A percentile compares a stretch with the other conserved stretches of the same genome.
These are phyloP conservation scores for Eurosta solidaginis DNA, from an alignment of 1,140 invertebrate genomes.

Conservation along the genomic window DNA sequence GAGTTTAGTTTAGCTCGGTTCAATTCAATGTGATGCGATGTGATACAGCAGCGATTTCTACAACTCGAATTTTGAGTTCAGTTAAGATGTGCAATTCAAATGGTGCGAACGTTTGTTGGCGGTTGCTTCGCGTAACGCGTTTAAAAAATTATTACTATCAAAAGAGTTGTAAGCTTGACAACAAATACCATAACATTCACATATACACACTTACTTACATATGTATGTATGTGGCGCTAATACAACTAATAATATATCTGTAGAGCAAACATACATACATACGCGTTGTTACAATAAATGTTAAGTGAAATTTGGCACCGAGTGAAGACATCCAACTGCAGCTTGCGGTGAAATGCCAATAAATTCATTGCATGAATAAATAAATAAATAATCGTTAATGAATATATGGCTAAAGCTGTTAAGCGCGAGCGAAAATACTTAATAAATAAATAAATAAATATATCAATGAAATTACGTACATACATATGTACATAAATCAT, in stretches of 20 bases:
- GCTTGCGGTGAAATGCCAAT: neutral
- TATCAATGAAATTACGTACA: neutral
- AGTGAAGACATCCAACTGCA: no score
- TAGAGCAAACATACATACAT: neutral
- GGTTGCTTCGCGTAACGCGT: conserved; percentile 20
- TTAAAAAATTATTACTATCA: neutral
- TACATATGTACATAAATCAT: no score
- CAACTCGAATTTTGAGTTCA: conserved; percentile 36
- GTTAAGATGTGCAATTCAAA: conserved; percentile 58
- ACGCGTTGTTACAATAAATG: neutral
- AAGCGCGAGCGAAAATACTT: neutral
- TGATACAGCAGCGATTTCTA: neutral
- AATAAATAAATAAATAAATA: neutral
- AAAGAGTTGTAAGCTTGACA: neutral
- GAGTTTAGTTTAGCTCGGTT: conserved; percentile 9
- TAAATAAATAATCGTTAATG: conserved; percentile 6
- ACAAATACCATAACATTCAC: neutral
- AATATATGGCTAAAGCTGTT: neutral
- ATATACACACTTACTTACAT: neutral
- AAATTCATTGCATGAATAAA: neutral
- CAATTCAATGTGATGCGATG: neutral
- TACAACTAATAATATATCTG: neutral
- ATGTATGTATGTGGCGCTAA: neutral
- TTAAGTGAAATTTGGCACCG: neutral
- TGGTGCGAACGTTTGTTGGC: conserved; percentile 51